Percentiles rank a stretch among this genome's conserved stretches.
These are phyloP conservation scores for Vicugna pacos DNA, from an alignment of 2,113 vertebrate species.

Conservation along the genomic window DNA sequence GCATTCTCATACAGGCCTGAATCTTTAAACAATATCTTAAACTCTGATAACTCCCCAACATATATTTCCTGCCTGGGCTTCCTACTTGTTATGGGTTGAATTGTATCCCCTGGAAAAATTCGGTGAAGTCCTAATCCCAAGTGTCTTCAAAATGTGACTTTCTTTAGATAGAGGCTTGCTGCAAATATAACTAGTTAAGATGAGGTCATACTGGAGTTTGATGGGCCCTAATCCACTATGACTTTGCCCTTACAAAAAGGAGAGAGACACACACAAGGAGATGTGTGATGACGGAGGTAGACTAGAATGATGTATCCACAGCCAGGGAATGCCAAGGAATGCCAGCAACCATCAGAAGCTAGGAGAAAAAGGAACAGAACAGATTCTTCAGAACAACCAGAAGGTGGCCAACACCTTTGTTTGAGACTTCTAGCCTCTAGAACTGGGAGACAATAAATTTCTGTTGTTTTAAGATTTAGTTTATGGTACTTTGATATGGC, in stretches of 20 bases:
- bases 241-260: not conserved
- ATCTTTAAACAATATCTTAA: not conserved
- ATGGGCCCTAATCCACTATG: not conserved
- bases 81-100: slow-evolving; percentile 19
- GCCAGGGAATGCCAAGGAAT: not conserved
- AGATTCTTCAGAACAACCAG: not conserved
- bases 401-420: not conserved
- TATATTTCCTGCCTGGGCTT: not conserved
- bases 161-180: not conserved
- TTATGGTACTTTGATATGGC: not conserved
- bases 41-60: not conserved
- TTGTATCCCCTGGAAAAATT: not conserved
- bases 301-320: not conserved
- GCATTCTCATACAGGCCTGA: not conserved
- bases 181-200: not conserved
- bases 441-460: not conserved
- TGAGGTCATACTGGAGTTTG: not conserved
- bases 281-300: not conserved
- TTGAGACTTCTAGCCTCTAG: not conserved
- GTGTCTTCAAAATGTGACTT: not conserved
- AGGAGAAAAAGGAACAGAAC: not conserved
- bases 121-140: not conserved
- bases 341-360: not conserved
- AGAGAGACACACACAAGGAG: not conserved
- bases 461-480: not conserved